Evolutionary conservation across 2,113 vertebrate genomes (phyloP).

Genomic region (Cephalopterus ornatus): DNA sequence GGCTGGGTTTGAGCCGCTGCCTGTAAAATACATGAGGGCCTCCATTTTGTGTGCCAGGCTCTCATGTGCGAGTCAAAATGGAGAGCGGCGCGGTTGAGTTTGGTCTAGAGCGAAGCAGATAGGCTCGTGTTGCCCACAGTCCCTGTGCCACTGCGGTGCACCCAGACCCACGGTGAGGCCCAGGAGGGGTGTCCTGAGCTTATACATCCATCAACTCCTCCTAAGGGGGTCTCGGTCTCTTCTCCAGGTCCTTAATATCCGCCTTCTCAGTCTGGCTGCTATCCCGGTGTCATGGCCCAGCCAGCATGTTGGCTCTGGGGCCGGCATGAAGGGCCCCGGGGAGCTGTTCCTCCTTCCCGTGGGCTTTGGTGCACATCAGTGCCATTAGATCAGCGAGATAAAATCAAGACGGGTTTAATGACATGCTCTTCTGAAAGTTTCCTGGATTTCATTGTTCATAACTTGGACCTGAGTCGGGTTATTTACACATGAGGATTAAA

Average conservation of each 20-base stretch:
- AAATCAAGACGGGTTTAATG: slow-evolving; percentile 7
- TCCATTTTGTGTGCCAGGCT: slow-evolving; percentile 61
- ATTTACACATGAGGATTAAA: slow-evolving; percentile 48
- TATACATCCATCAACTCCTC: neutral
- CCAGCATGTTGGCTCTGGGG: neutral
- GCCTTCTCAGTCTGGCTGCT: rapidly evolving
- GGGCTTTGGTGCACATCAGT: neutral
- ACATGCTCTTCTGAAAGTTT: slow-evolving; percentile 26
- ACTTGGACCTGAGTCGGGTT: slow-evolving; percentile 14
- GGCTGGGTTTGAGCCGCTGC: neutral
- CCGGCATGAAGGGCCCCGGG: rapidly evolving
- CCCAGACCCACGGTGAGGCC: rapidly evolving
- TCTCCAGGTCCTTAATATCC: neutral
- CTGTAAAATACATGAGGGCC: neutral
- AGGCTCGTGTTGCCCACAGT: rapidly evolving
- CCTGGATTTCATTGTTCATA: slow-evolving; percentile 40
- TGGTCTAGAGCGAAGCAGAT: neutral
- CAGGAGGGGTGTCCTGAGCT: neutral
- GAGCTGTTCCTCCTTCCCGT: neutral
- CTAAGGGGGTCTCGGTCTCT: neutral
- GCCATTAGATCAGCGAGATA: neutral
- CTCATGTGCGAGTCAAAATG: slow-evolving; percentile 11
- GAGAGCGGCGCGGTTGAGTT: neutral
- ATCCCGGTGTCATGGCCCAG: rapidly evolving
- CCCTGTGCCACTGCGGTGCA: rapidly evolving